Evolutionary conservation across 2,113 vertebrate genomes (phyloP).

Genomic region (Stigmatopora nigra): DNA sequence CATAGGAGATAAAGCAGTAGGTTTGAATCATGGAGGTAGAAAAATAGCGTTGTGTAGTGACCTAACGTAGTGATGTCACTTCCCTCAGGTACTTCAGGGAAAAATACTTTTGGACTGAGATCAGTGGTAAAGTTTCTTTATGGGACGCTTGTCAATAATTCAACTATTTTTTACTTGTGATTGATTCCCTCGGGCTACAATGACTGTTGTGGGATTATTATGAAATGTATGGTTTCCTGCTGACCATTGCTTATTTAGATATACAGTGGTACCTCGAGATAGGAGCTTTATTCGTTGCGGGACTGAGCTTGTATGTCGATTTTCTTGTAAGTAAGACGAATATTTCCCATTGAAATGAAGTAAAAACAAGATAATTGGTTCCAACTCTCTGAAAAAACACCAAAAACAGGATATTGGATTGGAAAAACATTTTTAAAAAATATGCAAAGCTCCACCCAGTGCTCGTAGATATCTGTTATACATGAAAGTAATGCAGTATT

Average conservation of each 20-base stretch:
- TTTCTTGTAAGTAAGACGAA: too few species aligned
- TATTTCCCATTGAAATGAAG: too few species aligned
- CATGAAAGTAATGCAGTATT: too few species aligned
- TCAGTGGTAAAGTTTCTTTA: slow-evolving; percentile 41
- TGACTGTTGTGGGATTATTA: slow-evolving; percentile 31
- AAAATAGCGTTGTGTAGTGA: slow-evolving; percentile 14
- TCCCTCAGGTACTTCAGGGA: slow-evolving; percentile 32
- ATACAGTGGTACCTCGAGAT: too few species aligned
- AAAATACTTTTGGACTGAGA: slow-evolving; percentile 26
- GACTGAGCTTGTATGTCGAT: too few species aligned
- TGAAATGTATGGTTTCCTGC: slow-evolving; percentile 26
- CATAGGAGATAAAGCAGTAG: slow-evolving; percentile 11
- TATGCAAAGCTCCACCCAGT: too few species aligned
- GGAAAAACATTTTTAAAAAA: too few species aligned
- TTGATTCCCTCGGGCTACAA: slow-evolving; percentile 25
- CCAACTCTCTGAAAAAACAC: too few species aligned
- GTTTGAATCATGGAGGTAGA: slow-evolving; percentile 44
- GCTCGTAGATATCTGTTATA: too few species aligned
- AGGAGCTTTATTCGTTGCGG: too few species aligned
- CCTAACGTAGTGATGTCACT: slow-evolving; percentile 36
- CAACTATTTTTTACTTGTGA: slow-evolving; percentile 20
- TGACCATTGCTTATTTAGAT: neutral
- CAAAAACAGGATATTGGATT: too few species aligned
- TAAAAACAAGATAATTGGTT: too few species aligned
- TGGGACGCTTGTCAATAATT: slow-evolving; percentile 30